Evolutionary conservation across 2,888 invertebrate genomes (phyloP).

Genomic region (Rambutsinella grinnellia): DNA sequence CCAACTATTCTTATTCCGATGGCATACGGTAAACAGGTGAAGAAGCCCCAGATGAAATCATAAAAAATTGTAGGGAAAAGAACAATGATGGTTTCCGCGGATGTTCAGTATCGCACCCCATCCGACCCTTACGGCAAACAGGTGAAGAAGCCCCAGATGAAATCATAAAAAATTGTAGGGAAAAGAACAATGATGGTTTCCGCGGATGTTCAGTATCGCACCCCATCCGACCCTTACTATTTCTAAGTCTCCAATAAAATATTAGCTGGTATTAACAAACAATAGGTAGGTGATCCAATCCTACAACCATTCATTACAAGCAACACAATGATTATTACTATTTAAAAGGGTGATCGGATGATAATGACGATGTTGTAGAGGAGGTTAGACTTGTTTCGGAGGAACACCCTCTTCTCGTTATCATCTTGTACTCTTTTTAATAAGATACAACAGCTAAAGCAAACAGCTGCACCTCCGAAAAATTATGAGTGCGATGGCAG

Average conservation of each 20-base stretch:
- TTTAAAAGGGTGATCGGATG: slow-evolving; percentile 40
- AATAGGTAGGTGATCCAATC: slow-evolving; percentile 52
- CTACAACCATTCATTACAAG: slow-evolving; percentile 16
- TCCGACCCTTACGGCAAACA: slow-evolving; percentile 50
- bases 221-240: no score
- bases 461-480: slow-evolving; percentile 40
- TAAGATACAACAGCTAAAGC: slow-evolving; percentile 33
- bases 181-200: no score
- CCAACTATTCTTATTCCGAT: slow-evolving; percentile 5
- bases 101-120: no score
- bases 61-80: no score
- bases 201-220: no score
- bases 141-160: slow-evolving; percentile 24
- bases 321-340: slow-evolving; percentile 37
- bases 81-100: no score
- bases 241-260: no score
- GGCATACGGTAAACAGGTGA: slow-evolving; percentile 50
- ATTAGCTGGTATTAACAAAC: slow-evolving; percentile 46
- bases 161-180: no score
- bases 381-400: no score
- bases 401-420: slow-evolving; percentile 51
- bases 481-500: neutral
- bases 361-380: no score
- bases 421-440: slow-evolving; percentile 38
- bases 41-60: neutral